A percentile compares a stretch with the other conserved stretches of the same genome.
Evolutionary conservation across 2,888 invertebrate genomes (phyloP).

Genomic region (Lissocephala sabroskyi): DNA sequence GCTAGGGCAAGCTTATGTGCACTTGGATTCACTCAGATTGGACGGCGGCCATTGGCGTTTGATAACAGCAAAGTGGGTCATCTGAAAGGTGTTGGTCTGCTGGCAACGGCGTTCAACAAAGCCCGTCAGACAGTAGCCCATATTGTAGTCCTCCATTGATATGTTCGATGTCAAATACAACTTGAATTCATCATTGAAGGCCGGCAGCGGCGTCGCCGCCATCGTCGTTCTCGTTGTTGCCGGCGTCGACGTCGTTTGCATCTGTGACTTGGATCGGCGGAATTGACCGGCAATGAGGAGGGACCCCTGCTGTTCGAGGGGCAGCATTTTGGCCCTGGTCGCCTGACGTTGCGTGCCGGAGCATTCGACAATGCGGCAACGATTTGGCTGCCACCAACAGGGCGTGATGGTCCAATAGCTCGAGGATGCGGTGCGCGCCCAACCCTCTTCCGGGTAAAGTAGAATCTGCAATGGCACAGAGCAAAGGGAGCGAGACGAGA

Average conservation of each 20-base stretch:
- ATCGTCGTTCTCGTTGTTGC: too few relatives aligned
- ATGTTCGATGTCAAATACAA: slow-evolving; percentile 88
- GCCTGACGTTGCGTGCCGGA: slow-evolving; percentile 77
- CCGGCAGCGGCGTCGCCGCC: slow-evolving; percentile 27
- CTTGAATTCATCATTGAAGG: slow-evolving; percentile 78
- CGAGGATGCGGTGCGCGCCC: slow-evolving; percentile 89
- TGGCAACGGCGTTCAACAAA: slow-evolving; percentile 86
- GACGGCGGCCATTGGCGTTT: slow-evolving; percentile 78
- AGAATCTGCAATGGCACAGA: slow-evolving; percentile 76
- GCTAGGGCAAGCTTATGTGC: slow-evolving; percentile 5
- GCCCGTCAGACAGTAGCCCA: slow-evolving; percentile 92
- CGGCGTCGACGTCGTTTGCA: slow-evolving; percentile 18
- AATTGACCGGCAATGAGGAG: slow-evolving; percentile 83
- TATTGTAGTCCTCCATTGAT: slow-evolving; percentile 88
- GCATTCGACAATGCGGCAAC: slow-evolving; percentile 89
- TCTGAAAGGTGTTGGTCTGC: slow-evolving; percentile 84
- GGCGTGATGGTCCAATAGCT: slow-evolving; percentile 91
- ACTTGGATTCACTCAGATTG: slow-evolving; percentile 53
- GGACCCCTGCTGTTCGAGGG: slow-evolving; percentile 82
- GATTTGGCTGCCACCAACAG: slow-evolving; percentile 88
- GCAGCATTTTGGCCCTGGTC: slow-evolving; percentile 85
- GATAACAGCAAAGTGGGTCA: slow-evolving; percentile 91
- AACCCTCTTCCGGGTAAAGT: slow-evolving; percentile 90
- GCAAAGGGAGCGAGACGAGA: not conserved
- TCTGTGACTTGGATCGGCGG: slow-evolving; percentile 25